Base-by-base conservation (phyloP, 2,888 invertebrate genomes). In the Lasioglossum morio region DNA sequence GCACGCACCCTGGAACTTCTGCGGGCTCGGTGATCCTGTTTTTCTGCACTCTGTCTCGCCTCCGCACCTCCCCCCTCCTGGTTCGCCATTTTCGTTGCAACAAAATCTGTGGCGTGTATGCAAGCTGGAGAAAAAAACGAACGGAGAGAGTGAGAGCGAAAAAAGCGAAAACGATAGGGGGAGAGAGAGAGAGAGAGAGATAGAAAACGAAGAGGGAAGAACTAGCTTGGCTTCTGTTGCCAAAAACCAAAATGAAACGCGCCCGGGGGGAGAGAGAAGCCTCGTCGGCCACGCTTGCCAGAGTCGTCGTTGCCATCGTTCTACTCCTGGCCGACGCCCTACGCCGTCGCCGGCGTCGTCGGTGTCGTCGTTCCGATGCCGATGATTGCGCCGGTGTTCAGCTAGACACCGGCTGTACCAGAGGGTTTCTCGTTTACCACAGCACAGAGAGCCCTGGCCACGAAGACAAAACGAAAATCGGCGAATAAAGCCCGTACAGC, bases 241-340 rank as follows among this genome's bases (percentile, higher is more conserved):
- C 91, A 92, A 91, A 91, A 92, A 89, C 88, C 82, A 87, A 90
- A 92, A 91, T 91, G 90, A 92, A 92, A 91, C 89, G 86, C 82
- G 90, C 82, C 87, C 27, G 66, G 37, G 80, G 87, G 86, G n/a
- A 40, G 70, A 40, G 70, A 40, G 70, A 70, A 70, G 40, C 40
- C 70, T 70, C 81, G 79, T 79, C 77, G 72, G 77, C 88, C 82
- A 87, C 86, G 85, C 84, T 82, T 90, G 87, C 88, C 88, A 88
- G 88, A 84, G 78, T 77, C 72, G 85, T 77, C 77, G 78, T 79
- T 63, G 66, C 75, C 75, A 40, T 84, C 72, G 78, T 82, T 69
- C 60, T 77, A 76, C 43, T 66, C 70, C 46, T 72, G 66, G 72
- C n/a, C 40, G 40, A 40, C n/a, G 48, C 7, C 69, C 57, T n/a